phyloP scores from a whole-genome alignment of 2,113 vertebrate species.

The Hemibagrus wyckioides region DNA sequence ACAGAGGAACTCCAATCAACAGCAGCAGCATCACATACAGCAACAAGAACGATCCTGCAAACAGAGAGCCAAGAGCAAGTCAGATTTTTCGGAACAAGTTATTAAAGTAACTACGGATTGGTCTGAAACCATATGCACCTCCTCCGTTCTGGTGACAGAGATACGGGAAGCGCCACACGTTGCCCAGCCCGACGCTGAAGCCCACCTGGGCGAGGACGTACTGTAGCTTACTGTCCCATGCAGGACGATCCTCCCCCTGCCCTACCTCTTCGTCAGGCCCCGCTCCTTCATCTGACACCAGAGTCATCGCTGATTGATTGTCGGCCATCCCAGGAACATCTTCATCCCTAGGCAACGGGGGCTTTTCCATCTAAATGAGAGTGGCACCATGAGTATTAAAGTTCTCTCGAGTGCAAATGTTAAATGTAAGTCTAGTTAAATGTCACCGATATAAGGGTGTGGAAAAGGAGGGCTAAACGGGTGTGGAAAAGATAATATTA shows the following conservation, averaged over 20 bases:
- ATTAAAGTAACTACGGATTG: not conserved
- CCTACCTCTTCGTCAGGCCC: not conserved
- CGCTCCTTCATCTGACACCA: slow-evolving; percentile 45
- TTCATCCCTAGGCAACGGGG: slow-evolving; percentile 58
- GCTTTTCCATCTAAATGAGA: slow-evolving; percentile 67
- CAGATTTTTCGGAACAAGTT: not conserved
- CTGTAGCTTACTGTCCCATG: slow-evolving; percentile 96
- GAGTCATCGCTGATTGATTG: slow-evolving; percentile 58
- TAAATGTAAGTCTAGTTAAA: not conserved
- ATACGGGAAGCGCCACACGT: slow-evolving; percentile 98
- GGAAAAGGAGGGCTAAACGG: not conserved
- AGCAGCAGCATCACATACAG: slow-evolving; percentile 74
- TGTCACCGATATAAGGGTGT: not conserved
- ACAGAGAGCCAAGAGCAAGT: not conserved
- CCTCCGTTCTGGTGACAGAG: slow-evolving; percentile 98
- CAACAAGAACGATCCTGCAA: slow-evolving; percentile 74
- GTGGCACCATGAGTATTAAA: not conserved
- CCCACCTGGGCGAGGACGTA: slow-evolving; percentile 97
- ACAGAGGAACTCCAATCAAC: slow-evolving; percentile 75
- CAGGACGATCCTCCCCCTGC: slow-evolving; percentile 72
- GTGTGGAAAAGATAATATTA: not conserved
- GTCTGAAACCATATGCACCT: slow-evolving; percentile 70
- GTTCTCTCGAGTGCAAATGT: too few species aligned
- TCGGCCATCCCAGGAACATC: slow-evolving; percentile 56
- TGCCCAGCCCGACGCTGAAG: slow-evolving; percentile 95